Evolutionary conservation across 2,888 invertebrate species (phyloP), one percentile per base, ranked within the genome.

Genomic region (Hyalella azteca): DNA sequence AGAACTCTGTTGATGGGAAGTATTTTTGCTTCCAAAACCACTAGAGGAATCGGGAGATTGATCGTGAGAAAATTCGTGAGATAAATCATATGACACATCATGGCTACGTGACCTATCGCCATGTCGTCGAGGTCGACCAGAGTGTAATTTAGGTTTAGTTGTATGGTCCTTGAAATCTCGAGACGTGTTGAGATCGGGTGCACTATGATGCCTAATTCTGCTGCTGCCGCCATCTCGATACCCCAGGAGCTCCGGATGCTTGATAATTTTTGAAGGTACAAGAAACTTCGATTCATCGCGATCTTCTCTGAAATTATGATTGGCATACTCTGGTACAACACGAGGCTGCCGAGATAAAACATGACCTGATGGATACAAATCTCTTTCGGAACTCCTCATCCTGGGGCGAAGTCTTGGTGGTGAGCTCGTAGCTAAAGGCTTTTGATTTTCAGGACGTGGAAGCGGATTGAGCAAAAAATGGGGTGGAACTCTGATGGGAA

Each of bases 21-120:
- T 95, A 89, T 95, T 96, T 87, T 95, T 95, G 87, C 95, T 95
- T 82, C 95, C 95, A 88, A 95, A 95, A 19, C 95, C 95, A 87
- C 94, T 94, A 49, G 95, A 95, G 86, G 83, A 84, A 66, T 95
- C 95, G 0, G 95, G 95, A 3, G 95, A 95, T 11, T 94, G 93
- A 87, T 94, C 94, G 91, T 89, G 60, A 83, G 79, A 82, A 89
- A 90, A 90, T 59, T 84, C 82, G 41, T 80, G 80, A 13, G 81
- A 83, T 41, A 80, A 77, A 77, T 83, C 83, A 41, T 73, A 79
- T 15, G 79, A 78, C 77, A 77, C 80, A 32, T 79, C 80, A 66
- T 77, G 77, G n/a, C 77, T 78, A 49, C 60, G 59, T 26, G 60
- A 59, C 66, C 77, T 81, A 66, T 45, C 36, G 19, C 77, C 50